Evolutionary conservation across 2,888 invertebrate genomes (phyloP).

Genomic region (Euspilapteryx auroguttella): DNA sequence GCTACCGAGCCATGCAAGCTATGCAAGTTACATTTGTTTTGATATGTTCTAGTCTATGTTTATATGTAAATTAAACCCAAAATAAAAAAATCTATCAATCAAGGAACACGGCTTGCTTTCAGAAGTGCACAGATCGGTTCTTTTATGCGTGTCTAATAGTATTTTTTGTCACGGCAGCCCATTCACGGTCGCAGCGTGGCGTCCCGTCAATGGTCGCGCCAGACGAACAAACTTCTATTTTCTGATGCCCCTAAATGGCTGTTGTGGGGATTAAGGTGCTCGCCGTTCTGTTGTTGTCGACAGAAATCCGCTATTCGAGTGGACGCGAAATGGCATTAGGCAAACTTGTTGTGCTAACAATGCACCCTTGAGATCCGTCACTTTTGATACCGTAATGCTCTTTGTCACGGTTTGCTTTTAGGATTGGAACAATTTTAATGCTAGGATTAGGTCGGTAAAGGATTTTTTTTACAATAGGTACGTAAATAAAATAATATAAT

Average conservation of each 20-base stretch:
- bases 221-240: slow-evolving; percentile 46
- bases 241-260: slow-evolving; percentile 55
- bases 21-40: too few relatives aligned
- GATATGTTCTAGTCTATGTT: too few relatives aligned
- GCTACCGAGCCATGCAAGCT: too few relatives aligned
- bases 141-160: slow-evolving; percentile 56
- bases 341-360: slow-evolving; percentile 19
- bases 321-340: slow-evolving; percentile 23
- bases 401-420: slow-evolving; percentile 28
- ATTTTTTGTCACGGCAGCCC: slow-evolving; percentile 47
- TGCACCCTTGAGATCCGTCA: slow-evolving; percentile 42
- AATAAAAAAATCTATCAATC: background rate
- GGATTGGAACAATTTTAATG: slow-evolving; percentile 21
- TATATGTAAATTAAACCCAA: too few relatives aligned
- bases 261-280: slow-evolving; percentile 53
- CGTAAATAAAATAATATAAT: background rate
- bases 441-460: slow-evolving; percentile 1
- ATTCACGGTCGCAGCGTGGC: slow-evolving; percentile 53
- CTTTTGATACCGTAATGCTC: slow-evolving; percentile 27
- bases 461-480: slow-evolving; percentile 1
- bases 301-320: slow-evolving; percentile 19
- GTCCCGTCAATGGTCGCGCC: slow-evolving; percentile 39
- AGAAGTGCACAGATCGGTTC: slow-evolving; percentile 27
- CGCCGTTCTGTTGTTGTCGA: slow-evolving; percentile 26
- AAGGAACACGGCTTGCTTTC: slow-evolving; percentile 24